These are phyloP conservation scores for Siderastrea siderea DNA, from an alignment of 92 coral and sea anemone genomes.

Conservation along the genomic window DNA sequence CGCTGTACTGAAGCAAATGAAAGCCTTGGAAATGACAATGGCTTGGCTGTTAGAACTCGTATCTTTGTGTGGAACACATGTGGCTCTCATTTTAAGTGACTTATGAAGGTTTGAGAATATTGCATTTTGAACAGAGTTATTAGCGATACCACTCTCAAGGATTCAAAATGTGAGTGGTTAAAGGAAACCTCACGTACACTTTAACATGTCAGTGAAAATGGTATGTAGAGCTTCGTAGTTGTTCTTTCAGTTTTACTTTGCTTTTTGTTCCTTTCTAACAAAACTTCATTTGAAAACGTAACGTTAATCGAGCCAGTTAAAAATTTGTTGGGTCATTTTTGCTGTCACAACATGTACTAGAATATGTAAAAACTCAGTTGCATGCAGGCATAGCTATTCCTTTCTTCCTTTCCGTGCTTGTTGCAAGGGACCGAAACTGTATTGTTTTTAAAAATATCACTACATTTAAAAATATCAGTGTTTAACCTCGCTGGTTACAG, in stretches of 20 bases:
- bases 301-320: not conserved
- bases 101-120: not conserved
- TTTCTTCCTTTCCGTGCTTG: not conserved
- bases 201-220: slow-evolving; percentile 20
- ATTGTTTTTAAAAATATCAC: too few relatives aligned
- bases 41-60: not conserved
- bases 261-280: not conserved
- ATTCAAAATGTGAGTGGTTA: not conserved
- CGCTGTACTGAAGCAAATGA: slow-evolving; percentile 1
- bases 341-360: not conserved
- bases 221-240: not conserved
- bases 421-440: not conserved
- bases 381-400: not conserved
- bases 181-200: not conserved
- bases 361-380: not conserved
- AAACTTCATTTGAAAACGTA: not conserved
- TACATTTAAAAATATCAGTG: not conserved
- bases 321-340: not conserved
- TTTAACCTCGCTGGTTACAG: not conserved
- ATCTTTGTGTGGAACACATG: not conserved
- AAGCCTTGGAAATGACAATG: not conserved
- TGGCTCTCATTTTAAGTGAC: not conserved
- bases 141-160: not conserved
- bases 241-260: too few relatives aligned
- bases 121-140: not conserved